phyloP scores from a whole-genome alignment of 2,888 invertebrate species.

The Margaritifera margaritifera region DNA sequence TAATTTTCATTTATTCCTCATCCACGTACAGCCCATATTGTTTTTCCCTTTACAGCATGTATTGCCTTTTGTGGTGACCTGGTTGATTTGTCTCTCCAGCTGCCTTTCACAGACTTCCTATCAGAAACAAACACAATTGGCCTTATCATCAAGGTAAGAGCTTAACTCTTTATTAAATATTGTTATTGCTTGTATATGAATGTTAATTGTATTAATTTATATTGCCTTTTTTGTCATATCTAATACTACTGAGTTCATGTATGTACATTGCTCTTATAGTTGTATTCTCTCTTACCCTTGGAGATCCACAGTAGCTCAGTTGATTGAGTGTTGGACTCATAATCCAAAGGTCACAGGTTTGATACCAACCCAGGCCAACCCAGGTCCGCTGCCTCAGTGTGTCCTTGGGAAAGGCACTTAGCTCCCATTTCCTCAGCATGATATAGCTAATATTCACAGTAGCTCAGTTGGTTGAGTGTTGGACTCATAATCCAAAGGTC shows the following conservation, averaged over 20 bases:
- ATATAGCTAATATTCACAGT: no score
- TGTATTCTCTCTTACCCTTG: neutral
- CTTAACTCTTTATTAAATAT: neutral
- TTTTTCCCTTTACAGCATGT: conserved; percentile 76
- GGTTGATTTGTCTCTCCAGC: conserved; percentile 92
- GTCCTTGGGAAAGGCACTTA: no score
- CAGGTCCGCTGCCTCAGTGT: no score
- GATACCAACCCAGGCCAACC: no score
- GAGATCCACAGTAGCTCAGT: neutral
- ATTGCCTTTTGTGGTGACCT: conserved; percentile 95
- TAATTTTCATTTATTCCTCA: neutral
- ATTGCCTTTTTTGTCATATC: no score
- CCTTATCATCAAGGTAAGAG: conserved; percentile 87
- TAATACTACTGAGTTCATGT: neutral
- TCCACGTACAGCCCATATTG: neutral
- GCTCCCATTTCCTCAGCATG: no score
- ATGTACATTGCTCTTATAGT: neutral
- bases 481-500: no score
- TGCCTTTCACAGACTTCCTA: conserved; percentile 95
- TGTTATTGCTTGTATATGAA: no score
- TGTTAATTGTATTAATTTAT: no score
- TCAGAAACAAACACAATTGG: conserved; percentile 91
- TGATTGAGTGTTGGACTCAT: neutral
- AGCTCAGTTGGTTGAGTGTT: neutral
- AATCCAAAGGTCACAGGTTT: no score